phyloP scores from a whole-genome alignment of 2,888 invertebrate genomes.

The Orchestes rusci region DNA sequence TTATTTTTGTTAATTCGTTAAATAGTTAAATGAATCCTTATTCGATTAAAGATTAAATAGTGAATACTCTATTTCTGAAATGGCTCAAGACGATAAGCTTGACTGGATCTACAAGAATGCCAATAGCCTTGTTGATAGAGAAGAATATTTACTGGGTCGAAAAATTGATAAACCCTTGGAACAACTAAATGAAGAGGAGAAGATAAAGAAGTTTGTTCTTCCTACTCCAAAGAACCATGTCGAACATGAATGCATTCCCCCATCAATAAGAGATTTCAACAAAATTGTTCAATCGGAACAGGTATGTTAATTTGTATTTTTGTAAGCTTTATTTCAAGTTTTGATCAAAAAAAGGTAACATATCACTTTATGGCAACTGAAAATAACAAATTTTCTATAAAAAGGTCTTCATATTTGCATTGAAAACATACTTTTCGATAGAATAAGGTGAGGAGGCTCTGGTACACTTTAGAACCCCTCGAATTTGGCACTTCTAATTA shows the following conservation, averaged over 20 bases:
- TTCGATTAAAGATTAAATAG: neutral
- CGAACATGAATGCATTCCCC: conserved; percentile 73
- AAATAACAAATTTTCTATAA: too few relatives aligned
- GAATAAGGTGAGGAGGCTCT: too few relatives aligned
- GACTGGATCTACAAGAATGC: conserved; percentile 86
- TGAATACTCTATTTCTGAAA: neutral
- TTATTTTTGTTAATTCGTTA: too few relatives aligned
- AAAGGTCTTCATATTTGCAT: too few relatives aligned
- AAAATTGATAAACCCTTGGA: conserved; percentile 75
- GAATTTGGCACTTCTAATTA: too few relatives aligned
- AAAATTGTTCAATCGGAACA: conserved; percentile 38
- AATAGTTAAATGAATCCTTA: neutral
- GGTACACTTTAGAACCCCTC: too few relatives aligned
- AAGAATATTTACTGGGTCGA: conserved; percentile 83
- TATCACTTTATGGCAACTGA: too few relatives aligned
- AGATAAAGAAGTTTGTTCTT: conserved; percentile 37
- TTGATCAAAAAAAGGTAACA: too few relatives aligned
- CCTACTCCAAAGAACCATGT: conserved; percentile 56
- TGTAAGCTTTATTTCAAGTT: conserved; percentile 31
- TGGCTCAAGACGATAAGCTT: conserved; percentile 53
- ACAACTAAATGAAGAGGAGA: conserved; percentile 53
- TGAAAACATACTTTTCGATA: too few relatives aligned
- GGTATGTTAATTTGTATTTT: conserved; percentile 23
- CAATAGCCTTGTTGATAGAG: conserved; percentile 61
- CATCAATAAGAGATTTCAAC: conserved; percentile 52